Evolutionary conservation across 2,888 invertebrate genomes (phyloP).

Genomic region (Andricus curvator): DNA sequence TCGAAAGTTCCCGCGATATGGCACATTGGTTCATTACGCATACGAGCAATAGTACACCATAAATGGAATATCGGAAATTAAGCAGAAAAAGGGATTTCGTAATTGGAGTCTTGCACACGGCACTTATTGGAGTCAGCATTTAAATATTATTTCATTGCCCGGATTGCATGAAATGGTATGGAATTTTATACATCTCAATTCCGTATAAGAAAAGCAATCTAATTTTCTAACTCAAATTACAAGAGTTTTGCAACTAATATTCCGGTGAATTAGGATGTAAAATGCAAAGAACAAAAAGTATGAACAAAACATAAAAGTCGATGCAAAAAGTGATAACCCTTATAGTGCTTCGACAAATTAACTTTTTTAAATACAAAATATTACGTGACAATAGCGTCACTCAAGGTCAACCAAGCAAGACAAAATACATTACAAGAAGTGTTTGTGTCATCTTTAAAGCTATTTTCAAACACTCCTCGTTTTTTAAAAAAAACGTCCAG

Average conservation of each 20-base stretch:
- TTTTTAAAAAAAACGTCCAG: slow-evolving; percentile 3
- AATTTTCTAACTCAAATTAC: neutral
- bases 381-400: neutral
- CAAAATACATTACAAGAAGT: slow-evolving; percentile 14
- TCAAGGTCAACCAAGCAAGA: neutral
- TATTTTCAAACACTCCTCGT: neutral
- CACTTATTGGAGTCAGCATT: slow-evolving; percentile 7
- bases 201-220: neutral
- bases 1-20: neutral
- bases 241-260: neutral
- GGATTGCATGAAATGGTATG: neutral
- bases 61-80: neutral
- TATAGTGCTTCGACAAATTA: neutral
- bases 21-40: neutral
- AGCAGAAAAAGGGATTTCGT: neutral
- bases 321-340: neutral
- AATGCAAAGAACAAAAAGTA: neutral
- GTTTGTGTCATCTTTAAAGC: neutral
- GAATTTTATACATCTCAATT: neutral
- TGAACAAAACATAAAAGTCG: neutral
- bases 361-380: neutral
- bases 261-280: too few relatives aligned
- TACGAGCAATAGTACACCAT: neutral
- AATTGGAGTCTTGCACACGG: neutral
- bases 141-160: neutral